Evolutionary conservation across 2,797 vertebrate genomes (phyloP).

Genomic region (Masticophis lateralis): DNA sequence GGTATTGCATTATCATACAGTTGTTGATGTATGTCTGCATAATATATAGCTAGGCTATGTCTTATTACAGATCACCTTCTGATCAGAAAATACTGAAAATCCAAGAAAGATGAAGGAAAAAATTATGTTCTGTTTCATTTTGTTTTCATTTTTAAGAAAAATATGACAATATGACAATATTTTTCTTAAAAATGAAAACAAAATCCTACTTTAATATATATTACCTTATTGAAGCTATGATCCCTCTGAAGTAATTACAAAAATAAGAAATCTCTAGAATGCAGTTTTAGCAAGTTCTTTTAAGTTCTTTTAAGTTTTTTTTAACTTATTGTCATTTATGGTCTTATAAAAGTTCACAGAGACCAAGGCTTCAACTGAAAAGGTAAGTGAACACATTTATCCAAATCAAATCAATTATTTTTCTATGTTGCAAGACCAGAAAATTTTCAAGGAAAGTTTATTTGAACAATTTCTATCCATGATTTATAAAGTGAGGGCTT

Average conservation of each 20-base stretch:
- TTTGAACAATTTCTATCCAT: not conserved
- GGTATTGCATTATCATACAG: not conserved
- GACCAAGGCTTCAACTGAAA: slow-evolving; percentile 57
- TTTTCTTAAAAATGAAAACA: slow-evolving; percentile 41
- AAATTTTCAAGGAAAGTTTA: not conserved
- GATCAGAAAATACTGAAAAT: not conserved
- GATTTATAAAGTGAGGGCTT: not conserved
- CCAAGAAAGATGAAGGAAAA: not conserved
- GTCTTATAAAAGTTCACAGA: slow-evolving; percentile 72
- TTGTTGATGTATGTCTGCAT: not conserved
- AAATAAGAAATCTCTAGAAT: slow-evolving; percentile 86
- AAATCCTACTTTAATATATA: slow-evolving; percentile 41
- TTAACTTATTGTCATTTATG: slow-evolving; percentile 75
- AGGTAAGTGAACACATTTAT: slow-evolving; percentile 47
- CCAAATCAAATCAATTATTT: slow-evolving; percentile 36
- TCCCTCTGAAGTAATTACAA: slow-evolving; percentile 66
- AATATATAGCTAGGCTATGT: not conserved
- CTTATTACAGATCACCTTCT: slow-evolving; percentile 4
- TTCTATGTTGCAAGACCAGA: slow-evolving; percentile 24
- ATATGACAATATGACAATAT: slow-evolving; percentile 48
- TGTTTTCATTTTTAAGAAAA: too few species aligned
- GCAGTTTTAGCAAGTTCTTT: slow-evolving; percentile 73
- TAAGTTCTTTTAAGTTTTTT: slow-evolving; percentile 64
- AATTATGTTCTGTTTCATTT: slow-evolving; percentile 33
- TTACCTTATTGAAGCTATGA: slow-evolving; percentile 55